Evolutionary conservation across 1,140 invertebrate genomes (phyloP).

Genomic region (Aphaenogaster rudis): DNA sequence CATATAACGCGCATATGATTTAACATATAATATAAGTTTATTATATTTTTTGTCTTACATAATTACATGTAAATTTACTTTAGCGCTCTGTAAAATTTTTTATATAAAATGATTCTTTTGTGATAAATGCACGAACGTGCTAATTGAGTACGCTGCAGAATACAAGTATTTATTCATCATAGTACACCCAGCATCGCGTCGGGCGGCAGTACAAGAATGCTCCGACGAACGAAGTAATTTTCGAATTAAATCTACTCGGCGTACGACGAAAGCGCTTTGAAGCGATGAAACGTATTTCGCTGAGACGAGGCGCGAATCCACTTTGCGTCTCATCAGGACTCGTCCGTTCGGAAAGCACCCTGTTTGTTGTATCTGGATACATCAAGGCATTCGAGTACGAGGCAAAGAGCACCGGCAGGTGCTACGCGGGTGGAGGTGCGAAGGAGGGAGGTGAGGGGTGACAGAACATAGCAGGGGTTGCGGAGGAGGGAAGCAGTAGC

Average conservation of each 20-base stretch:
- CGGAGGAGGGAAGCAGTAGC: conserved; percentile 64
- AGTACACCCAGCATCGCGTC: not conserved
- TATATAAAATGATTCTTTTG: not conserved
- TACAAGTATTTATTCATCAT: conserved; percentile 15
- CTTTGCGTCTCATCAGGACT: conserved; percentile 56
- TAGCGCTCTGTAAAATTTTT: not conserved
- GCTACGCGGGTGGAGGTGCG: conserved; percentile 6
- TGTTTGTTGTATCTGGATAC: conserved; percentile 60
- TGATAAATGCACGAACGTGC: too few relatives aligned
- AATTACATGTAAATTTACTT: not conserved
- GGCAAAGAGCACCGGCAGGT: conserved; percentile 47
- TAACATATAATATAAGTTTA: not conserved
- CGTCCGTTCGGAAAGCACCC: conserved; percentile 54
- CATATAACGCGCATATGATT: not conserved
- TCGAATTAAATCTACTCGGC: conserved; percentile 47
- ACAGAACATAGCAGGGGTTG: conserved; percentile 52
- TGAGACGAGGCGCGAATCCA: conserved; percentile 44
- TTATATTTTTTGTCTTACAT: not conserved
- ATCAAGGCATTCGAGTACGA: conserved; percentile 60
- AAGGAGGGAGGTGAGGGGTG: not conserved
- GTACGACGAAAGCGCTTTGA: conserved; percentile 20
- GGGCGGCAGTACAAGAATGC: not conserved
- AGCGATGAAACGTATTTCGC: conserved; percentile 34
- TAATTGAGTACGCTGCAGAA: not conserved
- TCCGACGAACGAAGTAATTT: conserved; percentile 14